Conservation (phyloP, 2,797 vertebrate genomes). For the Buphagus erythrorhynchus region DNA sequence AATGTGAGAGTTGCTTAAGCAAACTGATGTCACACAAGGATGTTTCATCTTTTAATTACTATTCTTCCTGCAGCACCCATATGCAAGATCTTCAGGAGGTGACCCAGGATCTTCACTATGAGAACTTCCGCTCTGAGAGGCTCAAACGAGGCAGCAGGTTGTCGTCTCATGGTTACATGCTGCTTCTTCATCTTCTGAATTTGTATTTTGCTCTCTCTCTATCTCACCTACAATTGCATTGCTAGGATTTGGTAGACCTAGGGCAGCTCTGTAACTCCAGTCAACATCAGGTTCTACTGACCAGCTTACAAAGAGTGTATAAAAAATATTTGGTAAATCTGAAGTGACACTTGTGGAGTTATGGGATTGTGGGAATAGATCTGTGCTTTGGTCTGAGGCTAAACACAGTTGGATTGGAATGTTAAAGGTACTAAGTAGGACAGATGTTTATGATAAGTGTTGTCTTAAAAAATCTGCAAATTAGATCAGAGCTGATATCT, state of each 20-base stretch:
- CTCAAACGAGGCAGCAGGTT: constrained; percentile 97
- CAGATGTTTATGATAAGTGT: background rate
- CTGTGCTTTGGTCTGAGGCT: background rate
- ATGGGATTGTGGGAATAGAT: background rate
- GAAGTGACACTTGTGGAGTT: background rate
- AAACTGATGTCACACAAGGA: background rate
- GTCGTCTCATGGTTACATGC: constrained; percentile 77
- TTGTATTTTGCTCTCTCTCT: constrained; percentile 53
- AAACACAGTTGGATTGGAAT: background rate
- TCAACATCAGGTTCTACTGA: background rate
- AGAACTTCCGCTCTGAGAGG: constrained; percentile 98
- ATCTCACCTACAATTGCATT: background rate
- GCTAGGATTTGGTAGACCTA: background rate
- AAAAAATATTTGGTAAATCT: background rate
- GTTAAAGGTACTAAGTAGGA: background rate
- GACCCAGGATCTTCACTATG: constrained; percentile 98
- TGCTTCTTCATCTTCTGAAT: constrained; percentile 81
- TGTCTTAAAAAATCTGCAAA: background rate
- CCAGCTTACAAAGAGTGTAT: background rate
- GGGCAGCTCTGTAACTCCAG: background rate
- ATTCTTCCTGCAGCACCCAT: constrained; percentile 85
- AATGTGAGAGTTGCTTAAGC: background rate
- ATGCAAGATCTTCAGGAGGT: constrained; percentile 99
- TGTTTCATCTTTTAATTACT: background rate
- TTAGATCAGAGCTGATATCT: background rate